Conservation (phyloP, 2,888 invertebrate species). For the Lasioglossum lativentre region DNA sequence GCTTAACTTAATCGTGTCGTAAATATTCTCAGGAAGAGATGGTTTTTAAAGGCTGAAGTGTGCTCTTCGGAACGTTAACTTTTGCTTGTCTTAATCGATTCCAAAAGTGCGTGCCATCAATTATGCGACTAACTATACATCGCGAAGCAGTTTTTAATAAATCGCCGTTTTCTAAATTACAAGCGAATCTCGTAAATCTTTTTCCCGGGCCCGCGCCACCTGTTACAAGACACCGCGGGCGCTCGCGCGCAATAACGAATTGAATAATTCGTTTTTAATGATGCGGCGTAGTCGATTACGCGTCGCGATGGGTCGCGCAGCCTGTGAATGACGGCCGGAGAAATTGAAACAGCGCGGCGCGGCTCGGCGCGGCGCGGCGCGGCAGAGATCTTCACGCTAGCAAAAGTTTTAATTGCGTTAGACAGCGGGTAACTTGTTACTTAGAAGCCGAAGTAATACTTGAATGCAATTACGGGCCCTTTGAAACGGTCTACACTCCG, state of each 20-base stretch:
- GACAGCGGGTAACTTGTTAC: conserved; percentile 76
- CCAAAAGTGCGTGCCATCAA: not conserved
- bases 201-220: not conserved
- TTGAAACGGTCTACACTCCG: conserved; percentile 65
- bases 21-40: not conserved
- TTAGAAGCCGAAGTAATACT: conserved; percentile 75
- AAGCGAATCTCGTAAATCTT: conserved; percentile 5
- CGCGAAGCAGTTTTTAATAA: not conserved
- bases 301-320: conserved; percentile 34
- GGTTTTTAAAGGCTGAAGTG: not conserved
- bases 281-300: conserved; percentile 27
- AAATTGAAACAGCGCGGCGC: conserved; percentile 43
- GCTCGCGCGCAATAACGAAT: not conserved
- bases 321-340: conserved; percentile 42
- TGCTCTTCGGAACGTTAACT: not conserved
- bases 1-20: not conserved
- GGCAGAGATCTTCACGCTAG: conserved; percentile 48
- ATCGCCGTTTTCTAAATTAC: not conserved
- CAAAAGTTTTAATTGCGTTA: conserved; percentile 74
- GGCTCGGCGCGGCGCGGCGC: too few relatives aligned
- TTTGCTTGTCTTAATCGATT: not conserved
- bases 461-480: conserved; percentile 78
- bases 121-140: not conserved
- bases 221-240: conserved; percentile 32
- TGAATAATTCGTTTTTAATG: conserved; percentile 42